These are phyloP conservation scores for Xanthorhoe spadicearia DNA, from an alignment of 2,888 invertebrate genomes.

Conservation along the genomic window DNA sequence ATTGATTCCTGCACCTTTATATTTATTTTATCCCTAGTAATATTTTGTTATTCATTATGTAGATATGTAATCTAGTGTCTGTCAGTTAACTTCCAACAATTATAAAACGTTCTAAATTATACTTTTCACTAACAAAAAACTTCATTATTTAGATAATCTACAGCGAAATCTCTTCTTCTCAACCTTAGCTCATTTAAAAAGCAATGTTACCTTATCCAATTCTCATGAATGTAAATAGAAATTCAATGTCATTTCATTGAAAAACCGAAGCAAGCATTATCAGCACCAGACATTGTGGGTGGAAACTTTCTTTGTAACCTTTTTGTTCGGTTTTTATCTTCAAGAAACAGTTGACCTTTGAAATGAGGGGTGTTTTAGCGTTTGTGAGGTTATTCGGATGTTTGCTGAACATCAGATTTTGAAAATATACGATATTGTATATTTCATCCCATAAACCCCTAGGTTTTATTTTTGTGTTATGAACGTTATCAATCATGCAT, in stretches of 20 bases:
- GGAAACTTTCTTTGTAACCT: not conserved
- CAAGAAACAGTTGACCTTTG: not conserved
- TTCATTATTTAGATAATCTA: not conserved
- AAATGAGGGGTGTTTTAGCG: not conserved
- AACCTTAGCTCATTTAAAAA: slow-evolving; percentile 1
- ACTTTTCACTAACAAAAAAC: not conserved
- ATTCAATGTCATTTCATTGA: slow-evolving; percentile 4
- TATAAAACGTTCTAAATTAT: not conserved
- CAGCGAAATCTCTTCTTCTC: not conserved
- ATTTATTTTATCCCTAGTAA: too few relatives aligned
- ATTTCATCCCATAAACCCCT: not conserved
- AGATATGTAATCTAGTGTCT: too few relatives aligned
- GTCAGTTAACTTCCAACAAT: too few relatives aligned
- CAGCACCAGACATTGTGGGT: not conserved
- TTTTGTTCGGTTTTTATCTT: not conserved
- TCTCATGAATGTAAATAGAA: slow-evolving; percentile 3
- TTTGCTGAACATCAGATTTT: not conserved
- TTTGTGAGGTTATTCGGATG: not conserved
- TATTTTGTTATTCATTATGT: too few relatives aligned
- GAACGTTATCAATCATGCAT: too few relatives aligned
- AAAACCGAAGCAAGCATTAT: not conserved
- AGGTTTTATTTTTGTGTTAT: not conserved
- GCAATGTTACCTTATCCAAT: slow-evolving; percentile 7
- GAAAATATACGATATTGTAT: not conserved
- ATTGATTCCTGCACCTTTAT: too few relatives aligned